phyloP scores from a whole-genome alignment of 2,888 invertebrate species.

The Agrypnus murinus region DNA sequence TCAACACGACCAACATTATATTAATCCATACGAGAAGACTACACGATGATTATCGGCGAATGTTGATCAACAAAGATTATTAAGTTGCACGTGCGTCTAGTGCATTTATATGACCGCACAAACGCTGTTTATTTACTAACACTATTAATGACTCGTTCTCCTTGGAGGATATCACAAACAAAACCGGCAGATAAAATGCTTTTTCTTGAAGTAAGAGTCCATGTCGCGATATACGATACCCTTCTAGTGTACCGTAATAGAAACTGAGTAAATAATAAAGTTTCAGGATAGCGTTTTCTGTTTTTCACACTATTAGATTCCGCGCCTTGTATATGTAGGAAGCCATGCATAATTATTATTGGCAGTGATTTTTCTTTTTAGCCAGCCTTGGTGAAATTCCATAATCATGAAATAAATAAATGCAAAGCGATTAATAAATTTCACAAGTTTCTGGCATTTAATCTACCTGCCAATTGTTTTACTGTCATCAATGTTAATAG shows the following conservation, averaged over 20 bases:
- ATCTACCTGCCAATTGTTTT: too few species aligned
- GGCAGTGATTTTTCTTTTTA: too few species aligned
- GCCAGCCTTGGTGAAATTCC: too few species aligned
- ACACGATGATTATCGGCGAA: conserved; percentile 7
- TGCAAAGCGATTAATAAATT: too few species aligned
- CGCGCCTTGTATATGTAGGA: too few species aligned
- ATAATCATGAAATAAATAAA: too few species aligned
- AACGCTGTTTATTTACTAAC: conserved; percentile 25
- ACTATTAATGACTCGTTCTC: background rate
- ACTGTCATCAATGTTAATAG: too few species aligned
- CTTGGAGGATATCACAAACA: conserved; percentile 13
- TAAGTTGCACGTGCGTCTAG: conserved; percentile 34
- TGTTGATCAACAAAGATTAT: conserved; percentile 41
- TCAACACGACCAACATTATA: conserved; percentile 51
- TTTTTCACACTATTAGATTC: too few species aligned
- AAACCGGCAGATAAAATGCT: conserved; percentile 5
- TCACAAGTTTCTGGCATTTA: too few species aligned
- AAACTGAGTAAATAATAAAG: background rate
- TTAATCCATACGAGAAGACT: conserved; percentile 38
- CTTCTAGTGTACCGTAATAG: background rate
- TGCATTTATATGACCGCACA: conserved; percentile 23
- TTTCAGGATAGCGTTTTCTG: background rate
- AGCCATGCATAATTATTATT: too few species aligned
- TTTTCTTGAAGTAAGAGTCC: conserved; percentile 4
- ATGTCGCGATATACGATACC: conserved; percentile 1